Evolutionary conservation across 2,888 invertebrate species (phyloP).

Genomic region (Cyclophora punctaria): DNA sequence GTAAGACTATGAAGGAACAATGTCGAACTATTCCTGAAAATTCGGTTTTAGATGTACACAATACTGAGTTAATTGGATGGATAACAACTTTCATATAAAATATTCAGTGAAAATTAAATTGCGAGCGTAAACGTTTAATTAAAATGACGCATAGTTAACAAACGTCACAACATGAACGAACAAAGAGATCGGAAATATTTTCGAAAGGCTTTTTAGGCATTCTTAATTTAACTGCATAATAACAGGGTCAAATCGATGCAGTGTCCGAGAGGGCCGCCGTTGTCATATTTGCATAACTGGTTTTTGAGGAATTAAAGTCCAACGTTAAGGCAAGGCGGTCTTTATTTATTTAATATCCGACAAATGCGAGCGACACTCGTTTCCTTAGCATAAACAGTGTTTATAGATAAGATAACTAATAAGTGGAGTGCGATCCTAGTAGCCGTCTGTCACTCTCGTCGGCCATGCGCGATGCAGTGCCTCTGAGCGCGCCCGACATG

Average conservation of each 20-base stretch:
- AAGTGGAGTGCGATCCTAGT: slow-evolving; percentile 18
- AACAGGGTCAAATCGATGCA: slow-evolving; percentile 9
- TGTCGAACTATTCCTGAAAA: too few relatives aligned
- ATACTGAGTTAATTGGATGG: too few relatives aligned
- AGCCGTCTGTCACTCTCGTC: slow-evolving; percentile 12
- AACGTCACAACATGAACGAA: too few relatives aligned
- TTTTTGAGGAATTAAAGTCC: slow-evolving; percentile 3
- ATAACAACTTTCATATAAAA: too few relatives aligned
- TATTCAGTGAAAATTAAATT: too few relatives aligned
- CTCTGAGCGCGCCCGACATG: slow-evolving; percentile 35
- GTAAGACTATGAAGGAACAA: too few relatives aligned
- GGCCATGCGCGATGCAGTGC: slow-evolving; percentile 34
- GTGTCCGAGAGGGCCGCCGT: not conserved
- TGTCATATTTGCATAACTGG: slow-evolving; percentile 13
- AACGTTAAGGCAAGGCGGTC: not conserved
- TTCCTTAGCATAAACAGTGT: slow-evolving; percentile 10
- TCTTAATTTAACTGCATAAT: not conserved
- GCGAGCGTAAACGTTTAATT: too few relatives aligned
- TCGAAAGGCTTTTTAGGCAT: not conserved
- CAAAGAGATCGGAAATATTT: not conserved
- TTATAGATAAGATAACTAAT: slow-evolving; percentile 41
- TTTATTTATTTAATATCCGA: slow-evolving; percentile 6
- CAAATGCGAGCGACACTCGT: slow-evolving; percentile 4
- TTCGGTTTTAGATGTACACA: too few relatives aligned
- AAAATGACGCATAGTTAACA: too few relatives aligned